Percentiles rank a stretch among this genome's conserved stretches.
These are phyloP conservation scores for Strix aluco DNA, from an alignment of 2,113 vertebrate species.

Conservation along the genomic window DNA sequence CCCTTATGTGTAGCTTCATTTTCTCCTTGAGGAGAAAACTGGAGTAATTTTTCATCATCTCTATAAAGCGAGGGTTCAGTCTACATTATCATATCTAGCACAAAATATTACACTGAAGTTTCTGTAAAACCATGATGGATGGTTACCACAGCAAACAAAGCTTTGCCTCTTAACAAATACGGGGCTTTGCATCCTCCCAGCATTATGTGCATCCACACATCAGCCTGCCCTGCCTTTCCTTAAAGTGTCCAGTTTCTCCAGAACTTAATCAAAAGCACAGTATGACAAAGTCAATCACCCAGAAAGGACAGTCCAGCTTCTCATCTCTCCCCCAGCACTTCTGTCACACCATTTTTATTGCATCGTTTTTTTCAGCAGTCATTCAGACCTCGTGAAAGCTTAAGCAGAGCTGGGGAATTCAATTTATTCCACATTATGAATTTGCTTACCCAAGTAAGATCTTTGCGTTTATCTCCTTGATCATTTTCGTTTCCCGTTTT, in stretches of 20 bases:
- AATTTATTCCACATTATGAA: accelerated
- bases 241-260: accelerated
- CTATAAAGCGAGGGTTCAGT: not conserved
- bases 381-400: not conserved
- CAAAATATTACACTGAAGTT: not conserved
- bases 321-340: not conserved
- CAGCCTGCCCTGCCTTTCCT: not conserved
- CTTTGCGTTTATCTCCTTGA: slow-evolving; percentile 85
- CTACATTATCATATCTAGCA: not conserved
- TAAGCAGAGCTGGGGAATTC: not conserved
- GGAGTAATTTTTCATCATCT: not conserved
- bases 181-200: not conserved
- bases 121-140: not conserved
- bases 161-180: accelerated
- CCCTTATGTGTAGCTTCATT: not conserved
- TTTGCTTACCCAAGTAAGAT: slow-evolving; percentile 88
- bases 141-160: not conserved
- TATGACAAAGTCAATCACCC: not conserved
- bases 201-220: not conserved
- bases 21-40: not conserved
- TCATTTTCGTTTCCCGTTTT: slow-evolving; percentile 86
- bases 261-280: not conserved
- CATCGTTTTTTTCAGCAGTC: not conserved
- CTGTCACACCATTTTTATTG: not conserved
- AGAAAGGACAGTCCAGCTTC: not conserved